Base-by-base conservation (phyloP, 2,797 vertebrate species). In the Trachops cirrhosus region DNA sequence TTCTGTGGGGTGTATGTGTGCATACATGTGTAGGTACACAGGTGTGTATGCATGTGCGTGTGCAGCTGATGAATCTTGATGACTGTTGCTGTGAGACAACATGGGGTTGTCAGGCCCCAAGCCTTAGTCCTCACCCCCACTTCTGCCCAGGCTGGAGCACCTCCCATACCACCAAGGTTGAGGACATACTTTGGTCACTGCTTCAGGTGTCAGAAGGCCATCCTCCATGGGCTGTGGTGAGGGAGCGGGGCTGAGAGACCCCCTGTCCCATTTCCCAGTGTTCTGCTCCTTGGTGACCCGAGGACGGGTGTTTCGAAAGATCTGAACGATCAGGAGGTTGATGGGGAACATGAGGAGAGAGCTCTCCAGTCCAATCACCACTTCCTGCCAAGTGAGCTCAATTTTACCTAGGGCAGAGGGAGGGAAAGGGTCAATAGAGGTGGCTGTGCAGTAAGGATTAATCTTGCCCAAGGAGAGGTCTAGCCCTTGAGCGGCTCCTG, bases 301-400 rank as follows among this genome's bases (percentile, higher is more conserved):
- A 71, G 99, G 98, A 3, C 98, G 98, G 80, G 98, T 96, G 84
- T 99, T 99, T 98, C 99, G 98, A 98, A 99, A 99, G 98, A 99
- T 99, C 96, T 99, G 99, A 96, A 99, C 99, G 6, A 99, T 99
- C 52, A 99, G 98, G 93, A 99, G 98, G 98, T 99, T 99, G 98
- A 99, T 99, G 96, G 99, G 99, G 97, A 99, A 99, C 99, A 99
- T 99, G 86, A 99, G 99, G 96, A 99, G 97, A 21, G 99, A 99
- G 98, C 99, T 99, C 97, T 99, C 99, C 94, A 99, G 95, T 62
- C 99, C 99, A 15, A 99, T 99, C 99, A 99, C 99, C 90, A 99
- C 99, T 96, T 99, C 99, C 85, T 99, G 99, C 99, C 99, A 99
- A 0, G 99, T 99, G 98, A 99, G 99, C 97, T 99, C 99, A 0